phyloP scores from a whole-genome alignment of 35 echinoderm and acorn worm genomes.

The Hemicentrotus pulcherrimus region DNA sequence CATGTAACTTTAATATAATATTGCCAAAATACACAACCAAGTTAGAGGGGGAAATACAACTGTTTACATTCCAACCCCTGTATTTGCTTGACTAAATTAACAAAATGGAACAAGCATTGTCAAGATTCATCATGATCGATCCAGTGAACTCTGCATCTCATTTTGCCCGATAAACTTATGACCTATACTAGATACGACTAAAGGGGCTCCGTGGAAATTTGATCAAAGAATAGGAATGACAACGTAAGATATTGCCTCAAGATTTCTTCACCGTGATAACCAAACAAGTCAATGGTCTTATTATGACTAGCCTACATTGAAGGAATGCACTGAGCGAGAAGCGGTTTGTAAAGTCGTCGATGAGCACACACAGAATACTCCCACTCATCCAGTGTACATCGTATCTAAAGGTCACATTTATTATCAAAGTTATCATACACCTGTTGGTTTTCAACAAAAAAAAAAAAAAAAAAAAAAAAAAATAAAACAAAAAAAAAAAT shows the following conservation, averaged over 20 bases:
- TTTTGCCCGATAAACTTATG: not conserved
- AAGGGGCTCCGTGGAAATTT: not conserved
- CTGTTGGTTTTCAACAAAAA: not conserved
- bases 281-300: not conserved
- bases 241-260: not conserved
- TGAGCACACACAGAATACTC: not conserved
- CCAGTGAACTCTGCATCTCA: not conserved
- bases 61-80: not conserved
- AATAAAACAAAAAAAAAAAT: not conserved
- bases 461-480: not conserved
- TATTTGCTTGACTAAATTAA: not conserved
- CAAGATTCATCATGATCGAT: not conserved
- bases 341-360: not conserved
- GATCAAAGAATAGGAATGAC: not conserved
- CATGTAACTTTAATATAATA: too few species aligned
- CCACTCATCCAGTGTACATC: not conserved
- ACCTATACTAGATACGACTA: not conserved
- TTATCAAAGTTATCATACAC: not conserved
- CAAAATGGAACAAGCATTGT: not conserved
- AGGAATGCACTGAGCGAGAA: not conserved
- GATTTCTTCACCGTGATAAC: not conserved
- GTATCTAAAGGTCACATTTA: not conserved
- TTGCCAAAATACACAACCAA: too few species aligned
- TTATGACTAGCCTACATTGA: not conserved
- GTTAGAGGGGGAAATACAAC: too few species aligned